Conservation (phyloP, 1,140 invertebrate species). For the Pararge aegeria region DNA sequence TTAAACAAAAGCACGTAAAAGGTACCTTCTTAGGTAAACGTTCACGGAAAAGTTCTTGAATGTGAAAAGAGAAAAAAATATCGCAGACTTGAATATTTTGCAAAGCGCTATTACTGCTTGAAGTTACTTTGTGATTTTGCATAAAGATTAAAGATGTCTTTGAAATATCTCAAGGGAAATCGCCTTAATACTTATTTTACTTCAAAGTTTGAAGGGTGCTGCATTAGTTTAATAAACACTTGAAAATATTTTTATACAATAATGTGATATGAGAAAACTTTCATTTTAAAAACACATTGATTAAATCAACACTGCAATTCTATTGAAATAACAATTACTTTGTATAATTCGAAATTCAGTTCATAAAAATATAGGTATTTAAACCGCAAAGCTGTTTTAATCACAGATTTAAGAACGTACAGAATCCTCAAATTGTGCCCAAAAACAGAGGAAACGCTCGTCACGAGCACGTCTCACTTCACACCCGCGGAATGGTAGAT, state of each 20-base stretch:
- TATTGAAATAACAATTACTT: background rate
- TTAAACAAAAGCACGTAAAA: background rate
- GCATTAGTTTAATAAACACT: background rate
- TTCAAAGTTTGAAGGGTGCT: background rate
- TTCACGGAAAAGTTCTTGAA: too few species aligned
- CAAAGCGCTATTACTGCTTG: background rate
- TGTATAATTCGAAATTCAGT: background rate
- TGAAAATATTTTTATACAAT: too few species aligned
- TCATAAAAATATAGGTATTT: background rate
- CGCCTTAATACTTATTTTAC: background rate
- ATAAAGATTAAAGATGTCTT: background rate
- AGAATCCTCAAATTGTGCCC: too few species aligned
- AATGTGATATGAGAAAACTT: background rate
- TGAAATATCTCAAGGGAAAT: slow-evolving; percentile 1
- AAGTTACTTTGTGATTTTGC: background rate
- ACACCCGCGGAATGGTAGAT: too few species aligned
- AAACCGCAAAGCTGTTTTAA: background rate
- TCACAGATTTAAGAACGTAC: too few species aligned
- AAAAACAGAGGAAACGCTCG: too few species aligned
- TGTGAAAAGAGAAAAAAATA: too few species aligned
- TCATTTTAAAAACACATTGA: background rate
- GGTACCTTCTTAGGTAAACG: too few species aligned
- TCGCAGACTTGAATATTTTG: background rate
- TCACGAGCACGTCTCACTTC: too few species aligned
- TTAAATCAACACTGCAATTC: background rate